phyloP scores from a whole-genome alignment of 2,113 vertebrate species.

The Machaerirhynchus nigripectus region DNA sequence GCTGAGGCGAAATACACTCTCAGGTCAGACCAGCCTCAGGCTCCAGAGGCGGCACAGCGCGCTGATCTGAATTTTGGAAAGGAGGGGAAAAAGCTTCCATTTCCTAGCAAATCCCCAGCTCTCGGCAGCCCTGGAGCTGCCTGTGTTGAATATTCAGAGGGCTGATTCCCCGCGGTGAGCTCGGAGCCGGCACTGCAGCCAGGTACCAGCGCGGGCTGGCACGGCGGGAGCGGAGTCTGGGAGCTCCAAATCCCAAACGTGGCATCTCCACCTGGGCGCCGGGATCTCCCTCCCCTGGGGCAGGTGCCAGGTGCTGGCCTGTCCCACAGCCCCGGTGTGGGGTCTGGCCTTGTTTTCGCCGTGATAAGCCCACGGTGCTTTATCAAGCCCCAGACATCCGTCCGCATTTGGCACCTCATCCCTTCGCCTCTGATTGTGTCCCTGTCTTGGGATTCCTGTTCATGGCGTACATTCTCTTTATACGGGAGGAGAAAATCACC shows the following conservation, averaged over 20 bases:
- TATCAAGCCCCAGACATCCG: background rate
- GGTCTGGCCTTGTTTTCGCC: rapidly evolving
- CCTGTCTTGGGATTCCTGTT: background rate
- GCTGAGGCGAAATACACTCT: background rate
- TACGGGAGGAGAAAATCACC: background rate
- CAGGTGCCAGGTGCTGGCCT: background rate
- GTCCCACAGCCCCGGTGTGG: rapidly evolving
- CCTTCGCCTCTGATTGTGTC: background rate
- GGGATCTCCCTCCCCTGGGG: rapidly evolving
- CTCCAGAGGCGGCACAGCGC: background rate
- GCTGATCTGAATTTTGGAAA: background rate
- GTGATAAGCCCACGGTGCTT: background rate
- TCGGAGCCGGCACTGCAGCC: rapidly evolving
- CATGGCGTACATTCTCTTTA: background rate
- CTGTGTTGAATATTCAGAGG: background rate
- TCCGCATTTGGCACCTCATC: background rate
- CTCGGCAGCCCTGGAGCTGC: background rate
- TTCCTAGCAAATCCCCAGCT: background rate
- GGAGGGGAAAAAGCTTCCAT: background rate
- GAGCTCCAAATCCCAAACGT: background rate
- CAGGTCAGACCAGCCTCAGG: background rate
- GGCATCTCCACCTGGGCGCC: rapidly evolving
- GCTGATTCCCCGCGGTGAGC: background rate
- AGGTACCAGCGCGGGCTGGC: background rate
- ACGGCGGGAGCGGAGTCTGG: rapidly evolving